Evolutionary conservation across 2,888 invertebrate species (phyloP).

Genomic region (Hypolimnas misippus): DNA sequence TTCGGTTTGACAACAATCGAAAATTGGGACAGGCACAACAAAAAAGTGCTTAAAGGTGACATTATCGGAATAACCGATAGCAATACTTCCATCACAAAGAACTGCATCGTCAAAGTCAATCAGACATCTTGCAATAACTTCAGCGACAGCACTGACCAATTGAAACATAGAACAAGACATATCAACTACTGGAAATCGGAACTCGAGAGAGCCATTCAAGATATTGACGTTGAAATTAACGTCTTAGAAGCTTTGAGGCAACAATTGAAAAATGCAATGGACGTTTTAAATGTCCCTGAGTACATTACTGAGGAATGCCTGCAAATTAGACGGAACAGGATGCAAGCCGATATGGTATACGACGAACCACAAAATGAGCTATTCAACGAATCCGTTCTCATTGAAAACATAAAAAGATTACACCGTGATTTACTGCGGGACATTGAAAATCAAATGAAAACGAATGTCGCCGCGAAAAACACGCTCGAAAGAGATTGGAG

Average conservation of each 20-base stretch:
- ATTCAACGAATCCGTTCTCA: slow-evolving; percentile 88
- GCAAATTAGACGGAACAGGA: slow-evolving; percentile 86
- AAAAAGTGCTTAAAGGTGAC: slow-evolving; percentile 68
- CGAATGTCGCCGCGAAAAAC: slow-evolving; percentile 90
- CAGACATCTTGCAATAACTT: slow-evolving; percentile 72
- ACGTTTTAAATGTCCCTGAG: slow-evolving; percentile 64
- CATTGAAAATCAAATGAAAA: slow-evolving; percentile 87
- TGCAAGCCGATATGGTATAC: slow-evolving; percentile 89
- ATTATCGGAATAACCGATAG: slow-evolving; percentile 70
- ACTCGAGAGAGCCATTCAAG: slow-evolving; percentile 70
- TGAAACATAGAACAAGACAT: slow-evolving; percentile 69
- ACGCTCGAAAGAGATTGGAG: slow-evolving; percentile 95
- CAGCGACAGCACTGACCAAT: slow-evolving; percentile 71
- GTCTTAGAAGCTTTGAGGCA: slow-evolving; percentile 68
- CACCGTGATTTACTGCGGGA: slow-evolving; percentile 87
- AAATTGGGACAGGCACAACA: slow-evolving; percentile 72
- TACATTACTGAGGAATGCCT: slow-evolving; percentile 87
- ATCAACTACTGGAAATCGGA: slow-evolving; percentile 78
- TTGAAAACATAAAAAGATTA: slow-evolving; percentile 87
- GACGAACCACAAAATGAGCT: slow-evolving; percentile 90
- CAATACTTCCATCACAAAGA: slow-evolving; percentile 74
- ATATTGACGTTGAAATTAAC: slow-evolving; percentile 71
- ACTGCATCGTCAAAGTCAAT: slow-evolving; percentile 75
- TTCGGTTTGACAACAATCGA: slow-evolving; percentile 61
- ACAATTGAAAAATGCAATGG: slow-evolving; percentile 76